Conservation (phyloP, 2,113 vertebrate species). For the Amphiprion percula region DNA sequence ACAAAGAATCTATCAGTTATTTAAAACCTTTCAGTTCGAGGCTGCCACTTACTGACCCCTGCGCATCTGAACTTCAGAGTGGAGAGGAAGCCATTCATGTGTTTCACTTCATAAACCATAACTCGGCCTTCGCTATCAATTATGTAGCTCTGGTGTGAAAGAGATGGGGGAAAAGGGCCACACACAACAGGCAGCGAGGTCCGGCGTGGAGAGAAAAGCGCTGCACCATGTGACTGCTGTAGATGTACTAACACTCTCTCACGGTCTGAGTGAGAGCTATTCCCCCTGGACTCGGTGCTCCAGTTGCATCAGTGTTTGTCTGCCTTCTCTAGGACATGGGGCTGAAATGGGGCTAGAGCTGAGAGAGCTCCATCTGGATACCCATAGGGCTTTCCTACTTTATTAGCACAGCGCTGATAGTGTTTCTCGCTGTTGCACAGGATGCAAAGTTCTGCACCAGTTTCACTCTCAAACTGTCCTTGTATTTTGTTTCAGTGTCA, state of each 20-base stretch:
- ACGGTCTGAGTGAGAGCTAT: constrained; percentile 71
- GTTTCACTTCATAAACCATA: constrained; percentile 74
- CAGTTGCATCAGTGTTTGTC: constrained; percentile 76
- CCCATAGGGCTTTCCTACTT: constrained; percentile 59
- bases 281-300: constrained; percentile 76
- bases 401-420: constrained; percentile 42
- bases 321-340: constrained; percentile 67
- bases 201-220: constrained; percentile 40
- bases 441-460: constrained; percentile 25
- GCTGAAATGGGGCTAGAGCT: constrained; percentile 65
- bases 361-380: constrained; percentile 71
- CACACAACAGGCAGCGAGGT: constrained; percentile 57
- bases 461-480: constrained; percentile 33
- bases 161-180: constrained; percentile 43
- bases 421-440: constrained; percentile 33
- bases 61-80: constrained; percentile 55
- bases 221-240: constrained; percentile 71
- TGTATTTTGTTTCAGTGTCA: constrained; percentile 7
- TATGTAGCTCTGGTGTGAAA: constrained; percentile 72
- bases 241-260: constrained; percentile 69
- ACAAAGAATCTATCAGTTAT: constrained; percentile 55
- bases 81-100: constrained; percentile 63
- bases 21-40: constrained; percentile 60
- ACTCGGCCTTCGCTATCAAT: constrained; percentile 73
- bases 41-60: constrained; percentile 44